A percentile compares a stretch with the other conserved stretches of the same genome.
phyloP scores from a whole-genome alignment of 2,797 vertebrate species.

The Babyrousa celebensis region DNA sequence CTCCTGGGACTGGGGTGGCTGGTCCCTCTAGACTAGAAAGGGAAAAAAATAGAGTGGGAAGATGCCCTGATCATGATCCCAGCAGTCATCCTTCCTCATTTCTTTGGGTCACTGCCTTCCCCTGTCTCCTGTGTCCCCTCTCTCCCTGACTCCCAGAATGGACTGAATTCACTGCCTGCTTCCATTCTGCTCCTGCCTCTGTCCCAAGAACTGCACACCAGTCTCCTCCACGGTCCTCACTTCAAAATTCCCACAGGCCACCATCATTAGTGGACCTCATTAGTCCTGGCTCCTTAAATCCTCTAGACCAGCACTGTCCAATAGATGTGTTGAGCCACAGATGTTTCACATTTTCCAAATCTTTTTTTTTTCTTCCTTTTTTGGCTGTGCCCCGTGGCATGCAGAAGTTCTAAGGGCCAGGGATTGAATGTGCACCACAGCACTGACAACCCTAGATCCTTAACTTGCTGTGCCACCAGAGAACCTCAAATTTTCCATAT shows the following conservation, averaged over 20 bases:
- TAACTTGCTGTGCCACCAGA: too few relatives aligned
- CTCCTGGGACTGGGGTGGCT: rapidly evolving
- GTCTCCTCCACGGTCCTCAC: background rate
- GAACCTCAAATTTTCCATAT: background rate
- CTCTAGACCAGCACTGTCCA: background rate
- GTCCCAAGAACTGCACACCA: background rate
- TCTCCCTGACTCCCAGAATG: background rate
- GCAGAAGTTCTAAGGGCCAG: too few relatives aligned
- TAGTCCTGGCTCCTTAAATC: background rate
- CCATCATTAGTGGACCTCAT: rapidly evolving
- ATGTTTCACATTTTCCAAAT: background rate
- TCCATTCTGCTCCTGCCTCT: background rate
- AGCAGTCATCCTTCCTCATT: background rate
- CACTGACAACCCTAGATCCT: too few relatives aligned
- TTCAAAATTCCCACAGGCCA: background rate
- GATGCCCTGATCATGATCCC: background rate
- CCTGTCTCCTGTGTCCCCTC: background rate
- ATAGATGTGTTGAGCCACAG: background rate
- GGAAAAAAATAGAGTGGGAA: background rate
- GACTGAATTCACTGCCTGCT: background rate
- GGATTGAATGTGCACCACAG: too few relatives aligned
- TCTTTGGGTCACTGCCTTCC: background rate
- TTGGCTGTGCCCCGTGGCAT: too few relatives aligned
- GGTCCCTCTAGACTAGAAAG: background rate
- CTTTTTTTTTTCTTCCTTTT: too few relatives aligned